A percentile compares a stretch with the other conserved stretches of the same genome.
Conservation (phyloP, 2,888 invertebrate species). For the Pyrgus malvae region DNA sequence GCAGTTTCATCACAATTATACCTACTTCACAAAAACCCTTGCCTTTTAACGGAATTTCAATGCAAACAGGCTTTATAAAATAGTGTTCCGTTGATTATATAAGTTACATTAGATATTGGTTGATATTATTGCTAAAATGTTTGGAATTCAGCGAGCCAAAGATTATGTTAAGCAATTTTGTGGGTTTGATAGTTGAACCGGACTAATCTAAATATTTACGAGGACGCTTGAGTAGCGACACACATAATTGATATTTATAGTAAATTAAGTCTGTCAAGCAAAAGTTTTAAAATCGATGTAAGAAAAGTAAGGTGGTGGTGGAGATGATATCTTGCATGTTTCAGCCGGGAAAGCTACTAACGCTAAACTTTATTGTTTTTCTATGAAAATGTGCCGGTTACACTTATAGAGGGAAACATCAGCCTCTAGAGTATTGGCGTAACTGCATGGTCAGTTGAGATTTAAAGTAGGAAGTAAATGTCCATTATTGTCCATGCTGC, state of each 20-base stretch:
- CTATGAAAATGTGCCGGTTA: too few relatives aligned
- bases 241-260: slow-evolving; percentile 32
- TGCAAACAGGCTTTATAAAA: slow-evolving; percentile 4
- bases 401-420: too few relatives aligned
- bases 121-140: slow-evolving; percentile 9
- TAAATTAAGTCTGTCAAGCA: slow-evolving; percentile 23
- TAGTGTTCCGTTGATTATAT: slow-evolving; percentile 8
- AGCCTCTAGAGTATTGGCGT: too few relatives aligned
- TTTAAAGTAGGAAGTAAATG: too few relatives aligned
- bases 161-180: slow-evolving; percentile 21
- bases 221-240: slow-evolving; percentile 22
- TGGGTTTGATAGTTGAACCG: slow-evolving; percentile 16
- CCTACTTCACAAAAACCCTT: too few relatives aligned
- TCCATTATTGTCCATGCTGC: too few relatives aligned
- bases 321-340: background rate
- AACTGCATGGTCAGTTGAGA: too few relatives aligned
- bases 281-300: too few relatives aligned
- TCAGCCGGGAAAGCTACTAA: too few relatives aligned
- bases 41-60: too few relatives aligned
- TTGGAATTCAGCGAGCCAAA: slow-evolving; percentile 23
- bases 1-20: too few relatives aligned
- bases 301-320: background rate
- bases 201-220: slow-evolving; percentile 30
- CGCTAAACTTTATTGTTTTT: too few relatives aligned
- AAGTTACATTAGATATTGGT: slow-evolving; percentile 7